Percentiles rank a stretch among this genome's conserved stretches.
Evolutionary conservation across 1,140 invertebrate species (phyloP).

Genomic region (Micrasema minimum): DNA sequence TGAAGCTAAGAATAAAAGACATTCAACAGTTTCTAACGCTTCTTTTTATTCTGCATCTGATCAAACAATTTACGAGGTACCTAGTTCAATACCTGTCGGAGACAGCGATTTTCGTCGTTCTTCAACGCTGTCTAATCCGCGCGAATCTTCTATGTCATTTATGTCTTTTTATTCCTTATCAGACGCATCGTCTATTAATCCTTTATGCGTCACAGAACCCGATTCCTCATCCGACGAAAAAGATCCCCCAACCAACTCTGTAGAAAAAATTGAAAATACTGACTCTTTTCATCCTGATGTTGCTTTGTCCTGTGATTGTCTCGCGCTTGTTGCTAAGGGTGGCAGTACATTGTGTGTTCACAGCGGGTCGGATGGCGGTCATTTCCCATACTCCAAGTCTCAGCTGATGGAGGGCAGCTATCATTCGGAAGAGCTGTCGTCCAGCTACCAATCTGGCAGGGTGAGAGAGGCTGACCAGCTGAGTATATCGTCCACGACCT

Average conservation of each 20-base stretch:
- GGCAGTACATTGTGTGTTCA: conserved; percentile 50
- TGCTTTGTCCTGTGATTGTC: conserved; percentile 38
- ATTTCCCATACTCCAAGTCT: conserved; percentile 52
- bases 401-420: conserved; percentile 52
- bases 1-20: not conserved
- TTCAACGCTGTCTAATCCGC: too few species aligned
- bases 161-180: not conserved
- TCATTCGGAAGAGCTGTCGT: conserved; percentile 50
- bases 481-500: conserved; percentile 61
- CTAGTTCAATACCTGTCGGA: not conserved
- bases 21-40: not conserved
- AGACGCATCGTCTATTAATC: not conserved
- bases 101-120: not conserved
- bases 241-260: too few species aligned
- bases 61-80: conserved; percentile 4
- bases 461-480: conserved; percentile 60
- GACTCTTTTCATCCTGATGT: conserved; percentile 14
- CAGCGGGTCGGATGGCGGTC: conserved; percentile 52
- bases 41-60: conserved; percentile 36
- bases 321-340: conserved; percentile 47
- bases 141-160: too few species aligned
- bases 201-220: not conserved
- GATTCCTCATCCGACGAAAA: conserved; percentile 7
- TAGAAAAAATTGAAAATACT: too few species aligned
- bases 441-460: conserved; percentile 47